Evolutionary conservation across 2,888 invertebrate species (phyloP).

Genomic region (Polia nebulosa): DNA sequence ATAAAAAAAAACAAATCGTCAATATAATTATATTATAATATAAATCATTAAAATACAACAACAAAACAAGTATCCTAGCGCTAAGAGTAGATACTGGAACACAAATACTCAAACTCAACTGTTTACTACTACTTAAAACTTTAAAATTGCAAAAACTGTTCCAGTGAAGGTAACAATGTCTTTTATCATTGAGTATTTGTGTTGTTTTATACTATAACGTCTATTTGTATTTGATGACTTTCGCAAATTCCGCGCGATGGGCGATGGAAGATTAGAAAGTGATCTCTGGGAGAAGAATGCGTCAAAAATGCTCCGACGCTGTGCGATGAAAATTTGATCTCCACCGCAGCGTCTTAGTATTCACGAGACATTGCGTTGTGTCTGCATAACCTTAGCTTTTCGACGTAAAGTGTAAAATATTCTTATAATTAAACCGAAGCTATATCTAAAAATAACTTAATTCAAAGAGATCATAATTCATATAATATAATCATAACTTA

Average conservation of each 20-base stretch:
- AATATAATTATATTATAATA: conserved; percentile 88
- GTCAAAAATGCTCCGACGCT: conserved; percentile 77
- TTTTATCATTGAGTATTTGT: conserved; percentile 88
- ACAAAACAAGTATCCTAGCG: conserved; percentile 87
- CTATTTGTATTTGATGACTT: conserved; percentile 59
- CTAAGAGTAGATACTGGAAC: conserved; percentile 77
- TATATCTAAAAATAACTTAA: conserved; percentile 84
- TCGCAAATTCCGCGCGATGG: conserved; percentile 68
- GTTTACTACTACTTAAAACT: conserved; percentile 70
- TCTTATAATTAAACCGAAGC: conserved; percentile 67
- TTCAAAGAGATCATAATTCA: conserved; percentile 91
- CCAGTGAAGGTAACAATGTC: conserved; percentile 76
- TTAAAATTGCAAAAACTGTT: conserved; percentile 74
- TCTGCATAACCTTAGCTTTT: conserved; percentile 67
- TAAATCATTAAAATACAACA: conserved; percentile 90
- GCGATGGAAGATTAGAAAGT: conserved; percentile 72
- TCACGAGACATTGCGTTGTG: conserved; percentile 77
- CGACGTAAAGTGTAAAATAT: conserved; percentile 69
- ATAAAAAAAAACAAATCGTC: conserved; percentile 78
- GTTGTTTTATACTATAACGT: conserved; percentile 76
- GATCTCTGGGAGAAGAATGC: conserved; percentile 67
- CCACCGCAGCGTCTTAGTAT: conserved; percentile 67
- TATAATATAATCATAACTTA: conserved; percentile 87
- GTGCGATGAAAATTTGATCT: conserved; percentile 83
- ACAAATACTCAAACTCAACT: conserved; percentile 87